Evolutionary conservation across 2,888 invertebrate genomes (phyloP).

Genomic region (Drosophila borborema): DNA sequence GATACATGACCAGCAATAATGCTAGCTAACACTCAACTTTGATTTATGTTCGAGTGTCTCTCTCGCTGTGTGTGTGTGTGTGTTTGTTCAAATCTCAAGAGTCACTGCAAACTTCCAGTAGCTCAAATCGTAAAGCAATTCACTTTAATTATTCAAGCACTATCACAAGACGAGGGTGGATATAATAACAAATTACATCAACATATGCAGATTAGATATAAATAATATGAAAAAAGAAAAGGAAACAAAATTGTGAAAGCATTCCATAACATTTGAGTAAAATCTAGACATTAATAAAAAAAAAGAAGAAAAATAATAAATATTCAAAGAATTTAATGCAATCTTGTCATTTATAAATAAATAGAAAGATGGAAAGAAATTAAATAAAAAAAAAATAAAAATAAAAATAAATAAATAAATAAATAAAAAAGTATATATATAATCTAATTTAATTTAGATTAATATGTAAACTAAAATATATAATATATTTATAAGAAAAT

Average conservation of each 20-base stretch:
- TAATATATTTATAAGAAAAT: neutral
- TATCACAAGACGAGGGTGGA: constrained; percentile 9
- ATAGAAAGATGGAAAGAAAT: neutral
- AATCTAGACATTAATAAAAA: neutral
- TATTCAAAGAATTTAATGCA: neutral
- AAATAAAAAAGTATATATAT: too few relatives aligned
- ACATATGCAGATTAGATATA: neutral
- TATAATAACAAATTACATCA: constrained; percentile 10
- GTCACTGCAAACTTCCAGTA: constrained; percentile 39
- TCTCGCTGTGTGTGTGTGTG: neutral
- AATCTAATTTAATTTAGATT: neutral
- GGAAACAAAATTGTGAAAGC: neutral
- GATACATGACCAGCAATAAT: constrained; percentile 39
- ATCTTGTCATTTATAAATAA: neutral
- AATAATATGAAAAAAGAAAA: neutral
- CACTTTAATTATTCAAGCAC: constrained; percentile 32
- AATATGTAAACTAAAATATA: neutral
- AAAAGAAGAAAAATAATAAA: neutral
- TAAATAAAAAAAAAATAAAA: too few relatives aligned
- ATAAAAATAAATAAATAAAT: too few relatives aligned
- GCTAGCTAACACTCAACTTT: constrained; percentile 37
- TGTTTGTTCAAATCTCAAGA: constrained; percentile 16
- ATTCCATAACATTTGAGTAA: neutral
- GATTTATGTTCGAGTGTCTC: constrained; percentile 20
- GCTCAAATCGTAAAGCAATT: constrained; percentile 23